These are phyloP conservation scores for Leptarthrus brevirostris DNA, from an alignment of 2,888 invertebrate genomes.

Conservation along the genomic window DNA sequence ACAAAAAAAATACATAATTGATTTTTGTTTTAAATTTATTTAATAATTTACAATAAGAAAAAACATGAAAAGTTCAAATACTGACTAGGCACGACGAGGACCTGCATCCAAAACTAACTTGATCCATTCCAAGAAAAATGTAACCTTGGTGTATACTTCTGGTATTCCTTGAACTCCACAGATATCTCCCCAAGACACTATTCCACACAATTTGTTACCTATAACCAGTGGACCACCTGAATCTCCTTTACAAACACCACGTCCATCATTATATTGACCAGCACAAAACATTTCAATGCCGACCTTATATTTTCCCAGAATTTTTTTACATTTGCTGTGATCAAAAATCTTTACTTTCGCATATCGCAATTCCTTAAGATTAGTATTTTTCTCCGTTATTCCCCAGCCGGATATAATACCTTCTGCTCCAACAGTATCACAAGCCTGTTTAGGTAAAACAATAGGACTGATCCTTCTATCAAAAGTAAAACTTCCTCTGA, in stretches of 20 bases:
- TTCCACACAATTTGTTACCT: background rate
- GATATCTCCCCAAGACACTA: slow-evolving; percentile 22
- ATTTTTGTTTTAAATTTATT: no score
- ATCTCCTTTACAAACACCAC: slow-evolving; percentile 41
- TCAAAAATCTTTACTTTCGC: background rate
- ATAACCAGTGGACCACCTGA: slow-evolving; percentile 33
- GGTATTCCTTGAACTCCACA: background rate
- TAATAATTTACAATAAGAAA: no score
- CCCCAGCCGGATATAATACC: background rate
- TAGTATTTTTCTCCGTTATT: no score
- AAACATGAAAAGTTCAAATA: no score
- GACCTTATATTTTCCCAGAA: background rate
- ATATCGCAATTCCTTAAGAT: background rate
- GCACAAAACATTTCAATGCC: slow-evolving; percentile 17
- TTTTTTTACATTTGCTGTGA: background rate
- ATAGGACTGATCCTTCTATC: background rate
- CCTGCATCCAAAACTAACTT: background rate
- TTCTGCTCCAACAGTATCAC: background rate
- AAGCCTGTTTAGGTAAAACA: background rate
- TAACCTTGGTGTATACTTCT: slow-evolving; percentile 9
- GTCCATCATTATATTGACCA: background rate
- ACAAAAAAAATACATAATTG: no score
- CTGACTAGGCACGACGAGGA: no score
- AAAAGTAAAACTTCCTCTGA: background rate
- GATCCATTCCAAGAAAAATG: background rate